Conservation (phyloP, 35 echinoderm and acorn worm species). For the Stichopus chloronotus region DNA sequence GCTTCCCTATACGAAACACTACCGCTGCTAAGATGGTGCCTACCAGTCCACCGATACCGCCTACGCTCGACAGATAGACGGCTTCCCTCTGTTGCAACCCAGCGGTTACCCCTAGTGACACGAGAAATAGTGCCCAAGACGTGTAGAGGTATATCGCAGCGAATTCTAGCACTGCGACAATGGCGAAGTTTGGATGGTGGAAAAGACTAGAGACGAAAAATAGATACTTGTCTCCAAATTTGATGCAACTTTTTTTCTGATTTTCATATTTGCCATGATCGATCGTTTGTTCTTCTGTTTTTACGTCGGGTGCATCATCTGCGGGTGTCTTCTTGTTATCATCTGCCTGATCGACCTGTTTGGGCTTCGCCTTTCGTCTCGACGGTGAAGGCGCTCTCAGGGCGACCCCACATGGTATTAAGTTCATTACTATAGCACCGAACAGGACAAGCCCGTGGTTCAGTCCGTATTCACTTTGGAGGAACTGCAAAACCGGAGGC, state of each 20-base stretch:
- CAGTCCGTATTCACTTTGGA: background rate
- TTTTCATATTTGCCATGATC: background rate
- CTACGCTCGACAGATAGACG: background rate
- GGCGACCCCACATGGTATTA: background rate
- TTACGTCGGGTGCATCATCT: background rate
- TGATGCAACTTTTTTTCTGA: background rate
- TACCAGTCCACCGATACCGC: slow-evolving; percentile 9
- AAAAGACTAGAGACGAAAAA: background rate
- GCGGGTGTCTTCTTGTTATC: background rate
- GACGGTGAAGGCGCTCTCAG: background rate
- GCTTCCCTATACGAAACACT: background rate
- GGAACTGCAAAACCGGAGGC: slow-evolving; percentile 6
- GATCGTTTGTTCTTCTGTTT: background rate
- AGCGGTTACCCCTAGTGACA: background rate
- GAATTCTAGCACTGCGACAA: background rate
- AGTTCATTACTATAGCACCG: background rate
- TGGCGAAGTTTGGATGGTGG: background rate
- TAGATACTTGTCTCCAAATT: background rate
- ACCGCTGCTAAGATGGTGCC: background rate
- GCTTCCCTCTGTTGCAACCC: background rate
- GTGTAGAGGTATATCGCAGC: background rate
- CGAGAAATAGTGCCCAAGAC: slow-evolving; percentile 31
- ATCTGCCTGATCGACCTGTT: background rate
- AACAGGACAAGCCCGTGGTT: background rate
- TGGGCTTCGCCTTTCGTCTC: background rate